Evolutionary conservation across 2,797 vertebrate genomes (phyloP).

Genomic region (Squalus acanthias): DNA sequence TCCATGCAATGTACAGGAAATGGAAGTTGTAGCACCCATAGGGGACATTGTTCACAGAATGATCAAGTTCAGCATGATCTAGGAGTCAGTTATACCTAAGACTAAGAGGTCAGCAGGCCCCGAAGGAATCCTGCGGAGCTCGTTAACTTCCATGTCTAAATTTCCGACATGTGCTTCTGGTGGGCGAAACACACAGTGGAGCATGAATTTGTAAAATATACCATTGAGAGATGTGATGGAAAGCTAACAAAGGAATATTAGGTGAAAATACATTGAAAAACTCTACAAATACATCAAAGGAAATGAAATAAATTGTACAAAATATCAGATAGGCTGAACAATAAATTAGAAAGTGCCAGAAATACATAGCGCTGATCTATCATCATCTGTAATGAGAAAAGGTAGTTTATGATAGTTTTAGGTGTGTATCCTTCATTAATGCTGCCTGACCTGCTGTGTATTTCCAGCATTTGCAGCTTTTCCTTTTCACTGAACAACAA

Average conservation of each 20-base stretch:
- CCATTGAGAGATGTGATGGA: neutral
- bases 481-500: neutral
- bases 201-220: neutral
- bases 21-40: neutral
- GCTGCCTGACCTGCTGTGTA: neutral
- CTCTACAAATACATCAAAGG: neutral
- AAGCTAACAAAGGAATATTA: neutral
- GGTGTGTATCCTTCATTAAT: neutral
- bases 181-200: neutral
- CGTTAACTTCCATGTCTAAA: neutral
- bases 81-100: neutral
- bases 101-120: neutral
- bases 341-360: neutral
- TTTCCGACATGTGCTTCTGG: neutral
- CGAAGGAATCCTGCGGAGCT: neutral
- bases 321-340: neutral
- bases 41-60: too few species aligned
- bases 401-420: neutral
- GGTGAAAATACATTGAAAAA: neutral
- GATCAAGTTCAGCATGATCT: neutral
- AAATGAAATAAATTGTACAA: neutral
- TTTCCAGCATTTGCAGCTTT: neutral
- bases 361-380: neutral
- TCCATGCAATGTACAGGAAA: neutral
- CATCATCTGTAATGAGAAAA: neutral